Evolutionary conservation across 92 coral and sea anemone genomes (phyloP).

Genomic region (Desmophyllum pertusum): DNA sequence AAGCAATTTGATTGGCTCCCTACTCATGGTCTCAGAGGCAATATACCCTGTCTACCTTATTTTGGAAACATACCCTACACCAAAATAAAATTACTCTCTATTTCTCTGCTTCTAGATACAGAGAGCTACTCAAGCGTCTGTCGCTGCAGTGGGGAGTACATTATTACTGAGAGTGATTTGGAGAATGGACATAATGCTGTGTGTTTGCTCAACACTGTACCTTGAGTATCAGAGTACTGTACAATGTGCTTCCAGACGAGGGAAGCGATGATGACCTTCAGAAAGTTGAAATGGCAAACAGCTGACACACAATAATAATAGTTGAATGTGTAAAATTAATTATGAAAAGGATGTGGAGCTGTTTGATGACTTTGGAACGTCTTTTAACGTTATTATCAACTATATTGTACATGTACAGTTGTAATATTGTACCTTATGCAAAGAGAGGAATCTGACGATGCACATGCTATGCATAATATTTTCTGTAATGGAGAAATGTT

Average conservation of each 20-base stretch:
- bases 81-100: background rate
- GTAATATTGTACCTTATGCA: background rate
- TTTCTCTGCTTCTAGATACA: slow-evolving; percentile 52
- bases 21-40: too few relatives aligned
- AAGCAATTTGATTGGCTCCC: too few relatives aligned
- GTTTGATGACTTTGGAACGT: background rate
- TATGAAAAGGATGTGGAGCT: background rate
- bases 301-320: too few relatives aligned
- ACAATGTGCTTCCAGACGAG: slow-evolving; percentile 52
- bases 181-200: slow-evolving; percentile 79
- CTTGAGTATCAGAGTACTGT: slow-evolving; percentile 76
- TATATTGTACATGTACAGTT: background rate
- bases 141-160: slow-evolving; percentile 87
- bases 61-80: too few relatives aligned
- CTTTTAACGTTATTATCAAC: background rate
- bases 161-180: slow-evolving; percentile 78
- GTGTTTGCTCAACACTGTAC: slow-evolving; percentile 91
- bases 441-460: too few relatives aligned
- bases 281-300: background rate
- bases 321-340: too few relatives aligned
- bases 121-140: slow-evolving; percentile 75
- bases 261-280: background rate
- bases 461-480: background rate
- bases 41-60: too few relatives aligned
- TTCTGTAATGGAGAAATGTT: background rate